Percentiles rank a stretch among this genome's conserved stretches.
These are phyloP conservation scores for Parnassius glacialis DNA, from an alignment of 2,888 invertebrate genomes.

Conservation along the genomic window DNA sequence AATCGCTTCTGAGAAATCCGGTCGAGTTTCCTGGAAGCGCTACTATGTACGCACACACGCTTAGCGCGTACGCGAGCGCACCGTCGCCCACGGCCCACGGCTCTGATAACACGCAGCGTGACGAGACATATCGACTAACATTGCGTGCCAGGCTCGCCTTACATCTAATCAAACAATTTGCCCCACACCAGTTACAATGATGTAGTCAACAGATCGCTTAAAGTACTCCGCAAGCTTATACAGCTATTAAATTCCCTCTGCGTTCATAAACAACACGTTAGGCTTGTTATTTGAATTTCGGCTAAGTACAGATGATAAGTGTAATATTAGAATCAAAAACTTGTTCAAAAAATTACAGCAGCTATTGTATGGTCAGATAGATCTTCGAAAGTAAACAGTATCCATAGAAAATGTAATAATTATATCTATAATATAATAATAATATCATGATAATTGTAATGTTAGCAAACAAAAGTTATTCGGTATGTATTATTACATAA, in stretches of 20 bases:
- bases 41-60: slow-evolving; percentile 67
- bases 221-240: slow-evolving; percentile 32
- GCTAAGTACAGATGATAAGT: too few relatives aligned
- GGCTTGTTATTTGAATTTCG: not conserved
- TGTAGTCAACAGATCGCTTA: slow-evolving; percentile 40
- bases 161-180: slow-evolving; percentile 69
- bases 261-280: not conserved
- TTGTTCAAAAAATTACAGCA: too few relatives aligned
- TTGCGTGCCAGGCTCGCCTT: slow-evolving; percentile 68
- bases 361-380: too few relatives aligned
- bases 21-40: slow-evolving; percentile 77
- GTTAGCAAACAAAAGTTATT: too few relatives aligned
- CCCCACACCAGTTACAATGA: slow-evolving; percentile 49
- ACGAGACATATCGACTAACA: slow-evolving; percentile 68
- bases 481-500: too few relatives aligned
- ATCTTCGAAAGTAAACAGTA: too few relatives aligned
- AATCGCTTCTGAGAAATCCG: slow-evolving; percentile 73
- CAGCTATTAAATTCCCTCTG: slow-evolving; percentile 26
- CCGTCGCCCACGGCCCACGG: slow-evolving; percentile 47
- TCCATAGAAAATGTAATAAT: too few relatives aligned
- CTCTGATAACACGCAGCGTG: slow-evolving; percentile 72
- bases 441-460: too few relatives aligned
- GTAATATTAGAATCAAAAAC: too few relatives aligned
- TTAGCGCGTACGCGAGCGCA: slow-evolving; percentile 48
- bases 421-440: too few relatives aligned